phyloP scores from a whole-genome alignment of 2,888 invertebrate species.

The Choreutis nemorana region DNA sequence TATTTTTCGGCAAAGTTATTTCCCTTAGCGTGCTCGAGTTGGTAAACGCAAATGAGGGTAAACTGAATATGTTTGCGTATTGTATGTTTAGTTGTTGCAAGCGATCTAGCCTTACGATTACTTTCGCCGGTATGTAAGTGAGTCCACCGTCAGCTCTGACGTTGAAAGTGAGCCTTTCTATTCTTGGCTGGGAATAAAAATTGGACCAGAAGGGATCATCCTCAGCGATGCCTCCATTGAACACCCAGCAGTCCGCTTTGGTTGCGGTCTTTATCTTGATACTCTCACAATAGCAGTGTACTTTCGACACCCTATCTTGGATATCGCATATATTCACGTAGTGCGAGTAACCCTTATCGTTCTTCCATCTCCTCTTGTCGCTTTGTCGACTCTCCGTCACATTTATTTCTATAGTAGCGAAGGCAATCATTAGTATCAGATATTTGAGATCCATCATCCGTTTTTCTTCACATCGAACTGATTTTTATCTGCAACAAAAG shows the following conservation, averaged over 20 bases:
- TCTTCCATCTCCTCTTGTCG: slow-evolving; percentile 56
- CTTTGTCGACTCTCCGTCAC: slow-evolving; percentile 54
- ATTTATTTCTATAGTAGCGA: slow-evolving; percentile 54
- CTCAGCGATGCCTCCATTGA: slow-evolving; percentile 72
- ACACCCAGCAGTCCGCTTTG: slow-evolving; percentile 80
- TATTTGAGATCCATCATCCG: slow-evolving; percentile 58
- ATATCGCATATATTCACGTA: slow-evolving; percentile 68
- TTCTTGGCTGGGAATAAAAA: slow-evolving; percentile 75
- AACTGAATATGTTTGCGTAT: slow-evolving; percentile 75
- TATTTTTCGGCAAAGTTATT: slow-evolving; percentile 75
- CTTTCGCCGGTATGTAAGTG: slow-evolving; percentile 75
- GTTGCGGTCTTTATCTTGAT: slow-evolving; percentile 66
- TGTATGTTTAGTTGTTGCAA: slow-evolving; percentile 74
- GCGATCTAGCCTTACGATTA: slow-evolving; percentile 71
- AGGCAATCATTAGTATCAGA: slow-evolving; percentile 54
- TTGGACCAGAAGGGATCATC: slow-evolving; percentile 79
- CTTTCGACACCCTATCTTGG: slow-evolving; percentile 59
- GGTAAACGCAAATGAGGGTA: slow-evolving; percentile 78
- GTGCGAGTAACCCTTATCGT: slow-evolving; percentile 48
- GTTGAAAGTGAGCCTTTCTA: slow-evolving; percentile 74
- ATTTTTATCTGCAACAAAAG: slow-evolving; percentile 54
- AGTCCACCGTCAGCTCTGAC: slow-evolving; percentile 74
- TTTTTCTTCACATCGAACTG: slow-evolving; percentile 33
- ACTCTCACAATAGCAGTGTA: slow-evolving; percentile 74
- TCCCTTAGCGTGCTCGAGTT: slow-evolving; percentile 75